Evolutionary conservation across 1,140 invertebrate species (phyloP).

Genomic region (Pseudomyrmex sp.): DNA sequence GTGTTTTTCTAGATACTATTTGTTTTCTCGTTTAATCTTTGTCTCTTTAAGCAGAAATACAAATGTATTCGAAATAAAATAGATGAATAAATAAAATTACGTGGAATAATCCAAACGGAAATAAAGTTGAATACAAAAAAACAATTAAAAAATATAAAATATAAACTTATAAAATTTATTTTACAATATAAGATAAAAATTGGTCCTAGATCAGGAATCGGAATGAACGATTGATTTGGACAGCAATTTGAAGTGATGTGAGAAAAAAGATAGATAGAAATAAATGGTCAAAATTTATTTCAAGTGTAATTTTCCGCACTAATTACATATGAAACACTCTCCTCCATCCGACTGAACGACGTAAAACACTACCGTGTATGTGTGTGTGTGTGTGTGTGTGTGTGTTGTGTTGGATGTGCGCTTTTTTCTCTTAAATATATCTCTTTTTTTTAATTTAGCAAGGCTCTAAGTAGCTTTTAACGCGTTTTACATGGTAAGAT

Average conservation of each 20-base stretch:
- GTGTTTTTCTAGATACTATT: no score
- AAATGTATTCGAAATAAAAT: no score
- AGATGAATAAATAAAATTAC: no score
- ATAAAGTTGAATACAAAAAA: no score
- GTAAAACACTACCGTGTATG: not conserved
- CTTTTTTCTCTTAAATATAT: no score
- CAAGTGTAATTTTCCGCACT: not conserved
- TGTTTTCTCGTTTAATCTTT: no score
- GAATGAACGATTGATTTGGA: not conserved
- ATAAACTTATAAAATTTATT: not conserved
- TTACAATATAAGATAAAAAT: not conserved
- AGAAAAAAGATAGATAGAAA: not conserved
- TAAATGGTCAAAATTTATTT: slow-evolving; percentile 42
- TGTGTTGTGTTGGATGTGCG: no score
- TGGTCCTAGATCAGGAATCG: not conserved
- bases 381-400: no score
- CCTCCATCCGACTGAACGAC: not conserved
- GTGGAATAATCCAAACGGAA: no score
- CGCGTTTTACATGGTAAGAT: slow-evolving; percentile 76
- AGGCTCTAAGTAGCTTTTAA: not conserved
- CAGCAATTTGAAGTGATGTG: no score
- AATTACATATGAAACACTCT: not conserved
- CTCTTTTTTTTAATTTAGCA: not conserved
- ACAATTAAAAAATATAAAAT: no score
- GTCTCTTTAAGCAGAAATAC: no score